Base-by-base conservation (phyloP, 2,888 invertebrate genomes). In the Acrobasis consociella region DNA sequence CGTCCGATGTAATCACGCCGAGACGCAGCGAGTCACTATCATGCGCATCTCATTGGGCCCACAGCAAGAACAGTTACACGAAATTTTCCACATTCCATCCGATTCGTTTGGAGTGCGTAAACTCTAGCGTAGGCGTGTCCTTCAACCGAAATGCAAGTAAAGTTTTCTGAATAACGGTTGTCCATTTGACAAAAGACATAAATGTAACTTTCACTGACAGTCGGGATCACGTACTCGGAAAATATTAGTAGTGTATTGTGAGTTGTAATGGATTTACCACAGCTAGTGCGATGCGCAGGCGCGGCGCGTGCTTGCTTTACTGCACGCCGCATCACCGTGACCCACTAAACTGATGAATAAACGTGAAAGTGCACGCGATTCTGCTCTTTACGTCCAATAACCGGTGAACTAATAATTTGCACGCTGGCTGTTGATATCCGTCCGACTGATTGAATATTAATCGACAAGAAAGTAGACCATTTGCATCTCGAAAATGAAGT, bases 331-430 rank as follows among this genome's bases (percentile, higher is more conserved):
- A 73, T 78, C 76, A 38, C 55, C 55, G 77, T 74, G 74, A 87
- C 89, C 89, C 82, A 90, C 87, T 85, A 82, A 85, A 78, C 76
- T 80, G 82, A 83, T 83, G 82, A 84, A 85, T 84, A 83, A 82
- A 81, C 83, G 86, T 83, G 89, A 89, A 89, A 87, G 86, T 86
- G 80, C 76, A 76, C 70, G 69, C 67, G 67, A 69, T 67, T 50
- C 67, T 51, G 59, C 61, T 65, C 64, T 61, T 42, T 62, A 60
- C 63, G 65, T 49, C 62, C 65, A 63, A 42, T 46, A 62, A 60
- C 62, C 60, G 62, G 56, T 52, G 58, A 65, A 68, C 68, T 60
- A 65, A 67, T 71, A 62, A 67, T 67, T 66, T 64, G 64, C 64
- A 64, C 65, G 62, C 62, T 63, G 67, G 62, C 60, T 49, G 49